Conservation (phyloP, 2,888 invertebrate genomes). For the Cerastis leucographa region DNA sequence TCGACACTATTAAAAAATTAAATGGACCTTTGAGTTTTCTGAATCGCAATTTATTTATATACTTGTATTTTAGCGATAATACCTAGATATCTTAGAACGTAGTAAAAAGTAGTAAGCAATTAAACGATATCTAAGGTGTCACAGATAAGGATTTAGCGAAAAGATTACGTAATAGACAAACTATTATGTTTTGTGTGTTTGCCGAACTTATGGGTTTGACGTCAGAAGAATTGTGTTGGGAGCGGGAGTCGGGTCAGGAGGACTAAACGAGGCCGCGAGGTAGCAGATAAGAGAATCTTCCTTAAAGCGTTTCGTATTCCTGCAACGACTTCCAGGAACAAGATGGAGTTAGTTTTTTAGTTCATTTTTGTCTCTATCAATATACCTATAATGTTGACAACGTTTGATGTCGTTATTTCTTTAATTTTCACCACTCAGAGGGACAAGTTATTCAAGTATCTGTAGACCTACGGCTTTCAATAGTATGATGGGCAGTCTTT, state of each 20-base stretch:
- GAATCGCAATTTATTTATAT: not conserved
- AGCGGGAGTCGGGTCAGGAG: not conserved
- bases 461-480: not conserved
- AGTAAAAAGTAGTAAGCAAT: conserved; percentile 39
- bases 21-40: not conserved
- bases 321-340: too few species aligned
- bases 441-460: not conserved
- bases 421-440: not conserved
- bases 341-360: not conserved
- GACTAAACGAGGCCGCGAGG: not conserved
- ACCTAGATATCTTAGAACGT: conserved; percentile 13
- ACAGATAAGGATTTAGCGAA: conserved; percentile 29
- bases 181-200: conserved; percentile 10
- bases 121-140: conserved; percentile 25
- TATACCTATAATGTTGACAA: not conserved
- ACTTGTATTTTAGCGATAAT: conserved; percentile 7
- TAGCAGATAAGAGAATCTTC: not conserved
- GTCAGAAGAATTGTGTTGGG: conserved; percentile 1
- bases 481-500: not conserved
- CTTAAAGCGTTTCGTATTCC: not conserved
- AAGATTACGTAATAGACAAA: conserved; percentile 34
- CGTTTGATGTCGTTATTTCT: not conserved
- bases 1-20: not conserved
- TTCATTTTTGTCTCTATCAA: not conserved
- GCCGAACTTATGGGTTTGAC: not conserved